A percentile compares a stretch with the other conserved stretches of the same genome.
These are phyloP conservation scores for Uria aalge DNA, from an alignment of 2,113 vertebrate genomes.

Conservation along the genomic window DNA sequence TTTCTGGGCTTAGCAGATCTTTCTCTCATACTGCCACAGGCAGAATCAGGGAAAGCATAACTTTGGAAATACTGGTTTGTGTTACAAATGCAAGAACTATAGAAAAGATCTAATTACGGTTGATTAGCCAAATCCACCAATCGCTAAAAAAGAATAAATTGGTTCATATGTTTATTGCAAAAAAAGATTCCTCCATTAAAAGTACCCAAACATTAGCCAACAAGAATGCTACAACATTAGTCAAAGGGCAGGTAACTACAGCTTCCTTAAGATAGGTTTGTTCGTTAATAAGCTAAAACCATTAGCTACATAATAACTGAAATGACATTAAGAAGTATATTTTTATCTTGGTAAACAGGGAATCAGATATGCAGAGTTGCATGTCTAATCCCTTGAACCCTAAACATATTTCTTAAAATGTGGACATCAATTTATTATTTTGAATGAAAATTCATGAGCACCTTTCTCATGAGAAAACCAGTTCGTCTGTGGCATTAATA, in stretches of 20 bases:
- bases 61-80: slow-evolving; percentile 35
- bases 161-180: neutral
- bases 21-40: slow-evolving; percentile 18
- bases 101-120: slow-evolving; percentile 44
- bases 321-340: slow-evolving; percentile 67
- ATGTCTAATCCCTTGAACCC: slow-evolving; percentile 73
- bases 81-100: slow-evolving; percentile 5
- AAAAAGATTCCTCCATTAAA: neutral
- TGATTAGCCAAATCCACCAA: slow-evolving; percentile 34
- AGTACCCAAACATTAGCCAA: neutral
- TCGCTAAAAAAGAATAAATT: slow-evolving; percentile 20
- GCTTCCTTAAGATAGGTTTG: slow-evolving; percentile 14
- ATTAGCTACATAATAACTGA: slow-evolving; percentile 21
- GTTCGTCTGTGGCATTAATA: slow-evolving; percentile 72
- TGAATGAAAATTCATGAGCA: slow-evolving; percentile 80
- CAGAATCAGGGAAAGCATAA: slow-evolving; percentile 4
- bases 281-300: slow-evolving; percentile 42
- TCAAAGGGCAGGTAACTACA: slow-evolving; percentile 11
- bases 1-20: slow-evolving; percentile 21
- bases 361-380: slow-evolving; percentile 68
- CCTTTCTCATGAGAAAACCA: slow-evolving; percentile 73
- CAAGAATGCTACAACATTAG: neutral
- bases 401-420: slow-evolving; percentile 77
- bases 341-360: slow-evolving; percentile 57
- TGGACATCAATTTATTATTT: slow-evolving; percentile 78